Conservation (phyloP, 2,888 invertebrate genomes). For the Druceiella hillmani region DNA sequence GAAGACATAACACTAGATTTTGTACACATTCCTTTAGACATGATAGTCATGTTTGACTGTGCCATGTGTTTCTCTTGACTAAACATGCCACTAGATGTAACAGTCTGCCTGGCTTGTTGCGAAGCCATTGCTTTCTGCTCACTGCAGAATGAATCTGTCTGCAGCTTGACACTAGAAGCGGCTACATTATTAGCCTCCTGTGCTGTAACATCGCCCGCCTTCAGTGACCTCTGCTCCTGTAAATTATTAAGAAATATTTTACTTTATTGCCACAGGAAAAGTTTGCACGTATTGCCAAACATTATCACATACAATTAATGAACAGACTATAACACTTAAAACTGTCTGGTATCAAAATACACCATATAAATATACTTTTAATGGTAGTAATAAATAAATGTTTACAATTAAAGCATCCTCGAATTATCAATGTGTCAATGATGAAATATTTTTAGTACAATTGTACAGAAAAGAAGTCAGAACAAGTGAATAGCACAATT, state of each 20-base stretch:
- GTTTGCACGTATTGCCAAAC: no score
- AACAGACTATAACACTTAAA: no score
- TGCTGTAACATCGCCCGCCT: conserved; percentile 77
- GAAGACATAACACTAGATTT: conserved; percentile 53
- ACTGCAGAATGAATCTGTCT: conserved; percentile 80
- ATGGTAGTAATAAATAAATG: no score
- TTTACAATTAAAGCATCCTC: no score
- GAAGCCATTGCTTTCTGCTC: conserved; percentile 73
- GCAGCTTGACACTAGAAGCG: conserved; percentile 76
- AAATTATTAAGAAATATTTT: conserved; percentile 29
- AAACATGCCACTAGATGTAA: conserved; percentile 72
- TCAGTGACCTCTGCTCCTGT: conserved; percentile 79
- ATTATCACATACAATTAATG: no score
- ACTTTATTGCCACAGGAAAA: no score
- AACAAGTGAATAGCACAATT: no score
- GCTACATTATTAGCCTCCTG: conserved; percentile 83
- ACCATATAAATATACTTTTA: no score
- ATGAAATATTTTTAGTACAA: no score
- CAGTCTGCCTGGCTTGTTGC: conserved; percentile 72
- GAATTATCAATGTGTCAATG: no score
- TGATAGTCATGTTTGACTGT: conserved; percentile 77
- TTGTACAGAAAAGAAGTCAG: no score
- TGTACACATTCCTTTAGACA: conserved; percentile 66
- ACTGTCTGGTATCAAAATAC: no score
- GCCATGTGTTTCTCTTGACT: conserved; percentile 68